phyloP scores from a whole-genome alignment of 2,113 vertebrate genomes.

The Cichladusa arquata region DNA sequence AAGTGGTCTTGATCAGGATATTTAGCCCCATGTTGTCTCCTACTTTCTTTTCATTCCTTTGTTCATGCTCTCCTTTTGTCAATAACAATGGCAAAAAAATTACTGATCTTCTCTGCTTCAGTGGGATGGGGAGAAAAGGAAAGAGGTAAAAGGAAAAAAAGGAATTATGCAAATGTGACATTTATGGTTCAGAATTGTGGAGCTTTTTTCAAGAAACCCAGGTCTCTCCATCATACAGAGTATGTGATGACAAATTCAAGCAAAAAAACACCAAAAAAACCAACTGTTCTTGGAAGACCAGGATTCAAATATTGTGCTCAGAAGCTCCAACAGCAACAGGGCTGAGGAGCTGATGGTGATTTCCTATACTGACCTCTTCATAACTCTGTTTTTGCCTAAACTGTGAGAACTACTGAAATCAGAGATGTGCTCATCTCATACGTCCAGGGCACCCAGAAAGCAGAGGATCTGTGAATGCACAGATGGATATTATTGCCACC shows the following conservation, averaged over 20 bases:
- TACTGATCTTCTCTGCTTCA: neutral
- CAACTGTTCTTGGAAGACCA: neutral
- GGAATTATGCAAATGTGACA: slow-evolving; percentile 34
- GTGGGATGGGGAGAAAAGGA: neutral
- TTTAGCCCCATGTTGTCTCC: slow-evolving; percentile 3
- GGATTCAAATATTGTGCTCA: neutral
- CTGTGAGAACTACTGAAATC: neutral
- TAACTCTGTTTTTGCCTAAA: neutral
- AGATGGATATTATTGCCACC: neutral
- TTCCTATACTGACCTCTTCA: neutral
- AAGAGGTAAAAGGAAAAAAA: slow-evolving; percentile 7
- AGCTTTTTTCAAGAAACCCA: neutral
- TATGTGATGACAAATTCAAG: neutral
- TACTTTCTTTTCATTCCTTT: neutral
- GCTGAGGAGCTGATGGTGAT: neutral
- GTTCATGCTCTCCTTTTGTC: neutral
- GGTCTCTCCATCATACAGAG: neutral
- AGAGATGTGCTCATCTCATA: rapidly evolving
- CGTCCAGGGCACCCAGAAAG: neutral
- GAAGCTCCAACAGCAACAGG: neutral
- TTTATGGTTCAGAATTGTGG: slow-evolving; percentile 13
- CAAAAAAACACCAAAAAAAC: neutral
- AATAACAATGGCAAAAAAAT: slow-evolving; percentile 38
- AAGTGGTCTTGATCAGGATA: slow-evolving; percentile 8
- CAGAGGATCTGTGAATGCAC: neutral